Conservation (phyloP, 2,797 vertebrate genomes). For the Tachyglossus aculeatus region DNA sequence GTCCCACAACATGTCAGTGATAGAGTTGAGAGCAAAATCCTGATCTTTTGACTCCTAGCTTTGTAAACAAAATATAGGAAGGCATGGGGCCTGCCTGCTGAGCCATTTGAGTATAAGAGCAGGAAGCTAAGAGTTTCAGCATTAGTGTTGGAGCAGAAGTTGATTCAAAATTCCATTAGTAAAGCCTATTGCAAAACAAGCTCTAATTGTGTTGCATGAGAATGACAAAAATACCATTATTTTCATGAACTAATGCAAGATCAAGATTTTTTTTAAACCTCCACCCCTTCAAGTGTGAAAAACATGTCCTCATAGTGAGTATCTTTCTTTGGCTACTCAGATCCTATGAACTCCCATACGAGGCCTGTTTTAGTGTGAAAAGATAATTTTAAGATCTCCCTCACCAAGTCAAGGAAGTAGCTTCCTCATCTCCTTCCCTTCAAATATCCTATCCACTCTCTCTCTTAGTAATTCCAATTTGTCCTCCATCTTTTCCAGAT, state of each 20-base stretch:
- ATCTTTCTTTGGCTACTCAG: not conserved
- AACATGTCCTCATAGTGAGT: not conserved
- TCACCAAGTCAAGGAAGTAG: not conserved
- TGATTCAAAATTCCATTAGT: too few relatives aligned
- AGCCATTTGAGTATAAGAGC: not conserved
- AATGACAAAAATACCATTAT: too few relatives aligned
- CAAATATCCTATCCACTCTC: too few relatives aligned
- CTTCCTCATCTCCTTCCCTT: too few relatives aligned
- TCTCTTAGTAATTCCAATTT: too few relatives aligned
- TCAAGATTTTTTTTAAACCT: too few relatives aligned
- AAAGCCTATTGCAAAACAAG: too few relatives aligned
- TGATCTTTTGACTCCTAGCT: not conserved
- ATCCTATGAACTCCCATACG: not conserved
- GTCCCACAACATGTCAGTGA: not conserved
- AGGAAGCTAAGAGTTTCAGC: not conserved
- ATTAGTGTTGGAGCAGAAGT: too few relatives aligned
- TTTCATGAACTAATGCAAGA: too few relatives aligned
- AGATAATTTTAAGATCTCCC: not conserved
- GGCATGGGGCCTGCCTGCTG: not conserved
- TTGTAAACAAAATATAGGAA: not conserved
- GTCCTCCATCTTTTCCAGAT: too few relatives aligned
- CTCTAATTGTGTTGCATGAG: too few relatives aligned
- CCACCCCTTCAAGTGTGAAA: too few relatives aligned
- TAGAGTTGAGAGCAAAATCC: not conserved
- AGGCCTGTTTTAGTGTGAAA: constrained; percentile 4